phyloP scores from a whole-genome alignment of 1,140 invertebrate genomes.

The Sipha flava region DNA sequence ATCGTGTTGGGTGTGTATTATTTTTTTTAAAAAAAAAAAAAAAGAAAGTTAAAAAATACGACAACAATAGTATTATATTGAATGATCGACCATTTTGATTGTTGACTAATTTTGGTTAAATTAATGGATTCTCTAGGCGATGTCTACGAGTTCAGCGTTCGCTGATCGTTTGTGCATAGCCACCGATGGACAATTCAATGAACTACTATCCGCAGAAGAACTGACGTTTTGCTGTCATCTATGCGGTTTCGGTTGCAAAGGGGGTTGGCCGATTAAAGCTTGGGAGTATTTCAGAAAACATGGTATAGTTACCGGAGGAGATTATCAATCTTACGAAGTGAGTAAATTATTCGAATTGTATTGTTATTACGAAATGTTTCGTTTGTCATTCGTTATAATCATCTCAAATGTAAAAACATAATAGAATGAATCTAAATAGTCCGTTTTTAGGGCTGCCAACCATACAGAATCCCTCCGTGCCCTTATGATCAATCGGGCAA shows the following conservation, averaged over 20 bases:
- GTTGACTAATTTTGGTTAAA: too few species aligned
- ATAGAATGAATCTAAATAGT: too few species aligned
- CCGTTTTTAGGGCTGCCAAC: not conserved
- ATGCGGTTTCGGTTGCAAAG: slow-evolving; percentile 28
- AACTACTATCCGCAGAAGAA: slow-evolving; percentile 52
- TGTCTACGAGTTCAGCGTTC: slow-evolving; percentile 47
- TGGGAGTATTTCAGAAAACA: not conserved
- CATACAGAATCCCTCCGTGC: not conserved
- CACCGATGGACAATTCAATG: slow-evolving; percentile 48
- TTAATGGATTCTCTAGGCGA: slow-evolving; percentile 40
- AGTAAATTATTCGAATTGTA: slow-evolving; percentile 42
- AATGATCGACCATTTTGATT: too few species aligned
- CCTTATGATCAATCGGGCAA: not conserved
- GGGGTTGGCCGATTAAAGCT: slow-evolving; percentile 25
- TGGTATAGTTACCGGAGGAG: slow-evolving; percentile 27
- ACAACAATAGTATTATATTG: too few species aligned
- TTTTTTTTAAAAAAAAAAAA: too few species aligned
- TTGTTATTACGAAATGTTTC: too few species aligned
- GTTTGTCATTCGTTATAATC: too few species aligned
- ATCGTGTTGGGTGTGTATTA: slow-evolving; percentile 42
- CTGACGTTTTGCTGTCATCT: slow-evolving; percentile 46
- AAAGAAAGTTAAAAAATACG: not conserved
- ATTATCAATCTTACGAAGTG: slow-evolving; percentile 5
- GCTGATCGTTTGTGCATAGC: slow-evolving; percentile 61
- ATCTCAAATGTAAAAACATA: too few species aligned